Conservation (phyloP, 2,797 vertebrate genomes). For the Amphiprion clarkii region DNA sequence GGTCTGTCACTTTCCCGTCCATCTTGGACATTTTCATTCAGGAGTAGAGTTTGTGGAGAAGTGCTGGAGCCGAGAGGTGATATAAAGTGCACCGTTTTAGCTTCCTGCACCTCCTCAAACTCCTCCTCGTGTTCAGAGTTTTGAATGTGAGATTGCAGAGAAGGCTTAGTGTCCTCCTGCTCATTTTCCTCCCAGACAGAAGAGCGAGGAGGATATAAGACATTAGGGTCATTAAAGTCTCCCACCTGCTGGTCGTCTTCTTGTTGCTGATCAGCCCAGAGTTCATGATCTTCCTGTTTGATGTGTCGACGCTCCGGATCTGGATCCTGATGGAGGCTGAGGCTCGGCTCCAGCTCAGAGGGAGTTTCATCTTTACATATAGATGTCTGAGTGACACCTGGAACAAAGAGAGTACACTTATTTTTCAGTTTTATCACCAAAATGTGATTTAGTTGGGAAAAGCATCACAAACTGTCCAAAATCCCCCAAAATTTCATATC, state of each 20-base stretch:
- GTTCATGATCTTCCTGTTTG: slow-evolving; percentile 65
- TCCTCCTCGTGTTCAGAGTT: slow-evolving; percentile 33
- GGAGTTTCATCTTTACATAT: slow-evolving; percentile 48
- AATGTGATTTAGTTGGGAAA: no score
- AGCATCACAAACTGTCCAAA: no score
- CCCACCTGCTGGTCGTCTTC: slow-evolving; percentile 8
- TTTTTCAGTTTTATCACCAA: not conserved
- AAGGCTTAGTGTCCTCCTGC: slow-evolving; percentile 23
- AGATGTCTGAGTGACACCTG: slow-evolving; percentile 34
- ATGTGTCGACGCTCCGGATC: slow-evolving; percentile 42
- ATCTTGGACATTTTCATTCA: slow-evolving; percentile 16
- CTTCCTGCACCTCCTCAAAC: slow-evolving; percentile 28
- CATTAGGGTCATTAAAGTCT: slow-evolving; percentile 12
- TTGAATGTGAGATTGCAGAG: slow-evolving; percentile 23
- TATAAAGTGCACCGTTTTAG: not conserved
- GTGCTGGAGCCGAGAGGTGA: slow-evolving; percentile 1
- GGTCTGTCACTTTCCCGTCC: slow-evolving; percentile 6
- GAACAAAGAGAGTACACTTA: not conserved
- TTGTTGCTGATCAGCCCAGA: slow-evolving; percentile 42
- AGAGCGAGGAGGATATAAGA: slow-evolving; percentile 8
- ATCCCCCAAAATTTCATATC: no score
- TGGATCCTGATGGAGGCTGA: not conserved
- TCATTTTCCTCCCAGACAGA: slow-evolving; percentile 32
- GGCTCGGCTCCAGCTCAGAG: slow-evolving; percentile 16
- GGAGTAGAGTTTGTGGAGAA: slow-evolving; percentile 14